Evolutionary conservation across 2,888 invertebrate genomes (phyloP).

Genomic region (Pammene fasciana): DNA sequence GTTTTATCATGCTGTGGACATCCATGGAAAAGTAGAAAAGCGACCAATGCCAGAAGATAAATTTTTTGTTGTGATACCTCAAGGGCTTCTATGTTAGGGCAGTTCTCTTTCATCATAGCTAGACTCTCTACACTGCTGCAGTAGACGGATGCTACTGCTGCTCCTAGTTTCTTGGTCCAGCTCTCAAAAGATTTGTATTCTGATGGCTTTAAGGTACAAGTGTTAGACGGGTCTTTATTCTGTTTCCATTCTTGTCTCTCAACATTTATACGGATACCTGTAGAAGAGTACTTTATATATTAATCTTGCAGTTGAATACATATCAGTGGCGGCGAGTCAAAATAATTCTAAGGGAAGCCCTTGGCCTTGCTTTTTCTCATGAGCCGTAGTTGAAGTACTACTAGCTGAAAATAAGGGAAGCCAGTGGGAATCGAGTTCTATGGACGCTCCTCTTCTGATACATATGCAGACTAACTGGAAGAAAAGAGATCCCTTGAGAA

Average conservation of each 20-base stretch:
- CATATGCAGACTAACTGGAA: too few species aligned
- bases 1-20: too few species aligned
- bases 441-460: too few species aligned
- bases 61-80: background rate
- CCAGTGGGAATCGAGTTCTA: too few species aligned
- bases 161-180: background rate
- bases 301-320: background rate
- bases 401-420: too few species aligned
- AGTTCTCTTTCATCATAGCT: background rate
- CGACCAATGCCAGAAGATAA: too few species aligned
- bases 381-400: too few species aligned
- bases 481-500: too few species aligned
- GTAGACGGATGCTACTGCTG: background rate
- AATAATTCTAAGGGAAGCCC: too few species aligned
- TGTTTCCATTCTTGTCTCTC: background rate
- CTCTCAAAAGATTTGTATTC: background rate
- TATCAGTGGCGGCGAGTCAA: too few species aligned
- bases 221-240: background rate
- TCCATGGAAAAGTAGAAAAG: too few species aligned
- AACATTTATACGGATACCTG: constrained; percentile 1
- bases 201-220: background rate
- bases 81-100: constrained; percentile 2
- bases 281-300: background rate
- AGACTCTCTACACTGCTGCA: background rate
- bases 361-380: too few species aligned